Conservation (phyloP, 2,113 vertebrate genomes). For the Crotalus helleri region DNA sequence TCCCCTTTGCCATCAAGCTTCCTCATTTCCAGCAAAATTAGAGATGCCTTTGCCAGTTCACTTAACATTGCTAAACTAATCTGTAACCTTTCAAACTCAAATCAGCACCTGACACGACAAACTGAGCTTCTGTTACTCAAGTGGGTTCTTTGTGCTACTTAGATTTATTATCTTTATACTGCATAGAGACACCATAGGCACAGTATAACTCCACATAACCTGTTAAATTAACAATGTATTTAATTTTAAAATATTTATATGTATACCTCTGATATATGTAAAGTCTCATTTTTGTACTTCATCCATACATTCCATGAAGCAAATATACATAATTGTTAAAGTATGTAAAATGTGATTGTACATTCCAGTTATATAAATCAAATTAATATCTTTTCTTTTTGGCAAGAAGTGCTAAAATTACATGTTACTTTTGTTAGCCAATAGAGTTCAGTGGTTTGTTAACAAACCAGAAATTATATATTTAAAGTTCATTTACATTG, state of each 20-base stretch:
- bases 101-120: slow-evolving; percentile 71
- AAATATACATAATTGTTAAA: slow-evolving; percentile 30
- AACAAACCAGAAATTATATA: slow-evolving; percentile 73
- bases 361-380: slow-evolving; percentile 49
- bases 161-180: slow-evolving; percentile 69
- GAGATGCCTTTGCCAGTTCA: slow-evolving; percentile 86
- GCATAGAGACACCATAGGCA: slow-evolving; percentile 51
- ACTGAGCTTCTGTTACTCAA: slow-evolving; percentile 66
- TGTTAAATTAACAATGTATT: slow-evolving; percentile 66
- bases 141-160: slow-evolving; percentile 54
- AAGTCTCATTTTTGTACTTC: neutral
- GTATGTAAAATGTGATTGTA: neutral
- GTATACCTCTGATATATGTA: slow-evolving; percentile 33
- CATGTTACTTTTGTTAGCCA: slow-evolving; percentile 62
- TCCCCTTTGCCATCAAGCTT: slow-evolving; percentile 86
- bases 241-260: slow-evolving; percentile 58
- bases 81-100: slow-evolving; percentile 76
- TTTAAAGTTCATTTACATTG: slow-evolving; percentile 74
- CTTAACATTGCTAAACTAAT: slow-evolving; percentile 84
- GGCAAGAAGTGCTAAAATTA: slow-evolving; percentile 65
- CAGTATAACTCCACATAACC: slow-evolving; percentile 59
- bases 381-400: slow-evolving; percentile 53
- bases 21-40: slow-evolving; percentile 94
- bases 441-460: slow-evolving; percentile 59
- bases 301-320: neutral